Base-by-base conservation (phyloP, 2,888 invertebrate species). In the Prionchulus punctatus region DNA sequence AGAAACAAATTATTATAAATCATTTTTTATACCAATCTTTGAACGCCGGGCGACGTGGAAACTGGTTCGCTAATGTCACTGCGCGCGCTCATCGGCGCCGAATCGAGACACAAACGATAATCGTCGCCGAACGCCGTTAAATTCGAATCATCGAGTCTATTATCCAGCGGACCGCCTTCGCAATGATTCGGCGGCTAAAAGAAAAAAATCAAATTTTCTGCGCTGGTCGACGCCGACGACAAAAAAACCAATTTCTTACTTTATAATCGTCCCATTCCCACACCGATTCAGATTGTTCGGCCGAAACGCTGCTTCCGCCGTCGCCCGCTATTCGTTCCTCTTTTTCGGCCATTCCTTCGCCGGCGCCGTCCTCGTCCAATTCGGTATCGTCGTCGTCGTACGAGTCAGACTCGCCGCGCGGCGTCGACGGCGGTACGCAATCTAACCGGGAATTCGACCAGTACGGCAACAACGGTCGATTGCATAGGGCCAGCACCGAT, bases 401-500 rank as follows among this genome's bases (percentile, higher is more conserved):
- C n/a, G n/a, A n/a, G n/a, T n/a, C n/a, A n/a, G n/a, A n/a, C n/a
- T n/a, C n/a, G n/a, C n/a, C n/a, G n/a, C n/a, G n/a, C n/a, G n/a
- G n/a, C n/a, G n/a, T n/a, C n/a, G n/a, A n/a, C n/a, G n/a, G n/a
- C n/a, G n/a, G n/a, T n/a, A n/a, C n/a, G n/a, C n/a, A n/a, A n/a
- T n/a, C n/a, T n/a, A n/a, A n/a, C 12, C 36, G 12, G 36, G 36
- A 36, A 7, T 7, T 12, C 36, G 36, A 36, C 12, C 36, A 18
- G 18, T 36, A 36, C 7, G 36, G 36, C n/a, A n/a, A n/a, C n/a
- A n/a, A n/a, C n/a, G n/a, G n/a, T 7, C 36, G 36, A 36, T 36
- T 36, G n/a, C n/a, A n/a, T n/a, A n/a, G n/a, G n/a, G n/a, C n/a
- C 18, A 54, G 47, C 4, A 26, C 3, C 21, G 61, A 62, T 15